A percentile compares a stretch with the other conserved stretches of the same genome.
Evolutionary conservation across 2,113 vertebrate species (phyloP).

Genomic region (Marmota monax): DNA sequence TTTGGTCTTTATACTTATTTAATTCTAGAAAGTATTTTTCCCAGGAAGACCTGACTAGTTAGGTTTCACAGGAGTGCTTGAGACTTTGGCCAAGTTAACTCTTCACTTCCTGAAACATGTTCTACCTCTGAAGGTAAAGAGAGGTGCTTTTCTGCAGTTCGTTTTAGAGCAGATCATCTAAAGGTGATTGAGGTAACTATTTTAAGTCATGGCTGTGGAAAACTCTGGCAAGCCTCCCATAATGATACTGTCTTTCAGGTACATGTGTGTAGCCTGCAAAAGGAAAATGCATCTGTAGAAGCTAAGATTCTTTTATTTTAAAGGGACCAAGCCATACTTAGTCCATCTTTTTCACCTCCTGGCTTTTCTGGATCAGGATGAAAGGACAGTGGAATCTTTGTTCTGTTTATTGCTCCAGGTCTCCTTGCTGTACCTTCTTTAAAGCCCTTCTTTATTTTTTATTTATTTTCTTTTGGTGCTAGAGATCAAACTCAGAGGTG

Average conservation of each 20-base stretch:
- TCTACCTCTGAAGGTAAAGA: background rate
- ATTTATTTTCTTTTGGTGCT: too few relatives aligned
- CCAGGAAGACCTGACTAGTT: background rate
- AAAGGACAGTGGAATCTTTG: background rate
- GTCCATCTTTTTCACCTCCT: background rate
- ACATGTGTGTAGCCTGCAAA: background rate
- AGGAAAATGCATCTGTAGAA: background rate
- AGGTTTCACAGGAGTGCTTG: background rate
- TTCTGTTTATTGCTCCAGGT: background rate
- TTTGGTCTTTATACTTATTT: background rate
- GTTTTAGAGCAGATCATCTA: background rate
- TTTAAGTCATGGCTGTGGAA: background rate
- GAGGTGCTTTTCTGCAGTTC: background rate
- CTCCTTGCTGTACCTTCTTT: background rate
- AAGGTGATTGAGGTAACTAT: background rate
- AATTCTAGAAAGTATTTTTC: slow-evolving; percentile 17
- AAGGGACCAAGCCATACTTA: background rate
- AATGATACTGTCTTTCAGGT: background rate
- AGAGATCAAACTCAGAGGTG: too few relatives aligned
- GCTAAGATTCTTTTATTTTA: background rate
- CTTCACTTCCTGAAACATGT: slow-evolving; percentile 36
- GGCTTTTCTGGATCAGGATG: background rate
- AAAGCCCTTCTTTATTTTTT: background rate
- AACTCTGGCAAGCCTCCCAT: background rate
- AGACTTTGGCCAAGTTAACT: background rate